Conservation (phyloP, 2,888 invertebrate species). For the Neria commutata region DNA sequence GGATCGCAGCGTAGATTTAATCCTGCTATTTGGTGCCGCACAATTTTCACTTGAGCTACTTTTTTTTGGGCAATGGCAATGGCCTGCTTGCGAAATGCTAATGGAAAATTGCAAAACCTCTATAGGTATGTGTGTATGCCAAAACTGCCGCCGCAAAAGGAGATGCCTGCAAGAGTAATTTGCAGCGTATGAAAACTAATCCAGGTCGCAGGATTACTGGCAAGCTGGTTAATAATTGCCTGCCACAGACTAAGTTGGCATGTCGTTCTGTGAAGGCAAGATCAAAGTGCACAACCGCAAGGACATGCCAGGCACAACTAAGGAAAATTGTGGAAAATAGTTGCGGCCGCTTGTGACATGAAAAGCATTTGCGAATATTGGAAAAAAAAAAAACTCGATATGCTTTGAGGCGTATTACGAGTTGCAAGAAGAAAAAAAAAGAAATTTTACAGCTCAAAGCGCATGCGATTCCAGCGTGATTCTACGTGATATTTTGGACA, state of each 20-base stretch:
- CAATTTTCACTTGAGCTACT: slow-evolving; percentile 16
- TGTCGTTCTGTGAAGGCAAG: neutral
- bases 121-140: too few species aligned
- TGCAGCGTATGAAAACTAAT: slow-evolving; percentile 35
- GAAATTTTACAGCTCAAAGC: neutral
- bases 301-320: too few species aligned
- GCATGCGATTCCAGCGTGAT: neutral
- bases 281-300: neutral
- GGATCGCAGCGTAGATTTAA: slow-evolving; percentile 28
- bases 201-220: slow-evolving; percentile 38
- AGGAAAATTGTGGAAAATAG: too few species aligned
- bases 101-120: neutral
- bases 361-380: neutral
- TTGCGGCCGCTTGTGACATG: neutral
- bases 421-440: neutral
- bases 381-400: neutral
- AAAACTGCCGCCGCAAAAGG: neutral
- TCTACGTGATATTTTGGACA: slow-evolving; percentile 5
- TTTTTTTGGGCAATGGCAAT: neutral
- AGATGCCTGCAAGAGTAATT: neutral
- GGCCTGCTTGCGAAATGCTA: neutral
- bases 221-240: slow-evolving; percentile 38
- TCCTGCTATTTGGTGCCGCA: slow-evolving; percentile 41
- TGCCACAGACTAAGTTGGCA: slow-evolving; percentile 45
- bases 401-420: neutral